Evolutionary conservation across 2,888 invertebrate genomes (phyloP), one percentile per base, ranked within the genome.

Genomic region (Caenorhabditis afra): DNA sequence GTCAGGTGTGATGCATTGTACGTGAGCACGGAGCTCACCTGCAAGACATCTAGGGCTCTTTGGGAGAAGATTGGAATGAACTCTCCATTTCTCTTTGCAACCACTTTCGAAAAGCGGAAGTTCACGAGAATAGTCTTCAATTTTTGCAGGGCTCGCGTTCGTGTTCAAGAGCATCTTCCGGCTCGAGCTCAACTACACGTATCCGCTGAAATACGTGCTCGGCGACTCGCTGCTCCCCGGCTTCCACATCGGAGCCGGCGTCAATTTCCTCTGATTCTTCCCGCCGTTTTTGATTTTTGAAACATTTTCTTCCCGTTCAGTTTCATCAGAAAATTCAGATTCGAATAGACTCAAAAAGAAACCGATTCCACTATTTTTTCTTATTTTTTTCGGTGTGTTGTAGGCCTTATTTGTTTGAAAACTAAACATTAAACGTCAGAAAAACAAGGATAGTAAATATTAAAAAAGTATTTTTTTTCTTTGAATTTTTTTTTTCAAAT

Each of bases 151-250:
- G 5, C 64, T 84, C 16, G 78, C 84, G 16, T 83, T 83, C 62
- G 81, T 82, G 2, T 84, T 83, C 79, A 86, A 83, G 71, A 86
- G 83, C 59, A 86, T 86, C 12, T 85, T 86, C 81, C 82, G 86
- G 71, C 93, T 98, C 66, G 98, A 99, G 92, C 93, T 99, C 65
- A 98, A 97, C 93, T 96, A 97, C 92, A 95, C 95, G 91, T 91
- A 95, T 89, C 97, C 97, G 49, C 87, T 95, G 66, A 91, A 92
- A 55, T 93, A 93, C 81, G 92, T 93, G 83, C 91, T 92, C 49
- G 86, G 85, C 37, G 90, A 90, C 74, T 67, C 75, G 8, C 58
- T 84, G n/a, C 68, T 66, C 11, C 75, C 85, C n/a, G 88, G 89
- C 20, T 79, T 89, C 47, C 89, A 89, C 58, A 81, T 89, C 57